These are phyloP conservation scores for Conomelus anceps DNA, from an alignment of 2,888 invertebrate species.

Conservation along the genomic window DNA sequence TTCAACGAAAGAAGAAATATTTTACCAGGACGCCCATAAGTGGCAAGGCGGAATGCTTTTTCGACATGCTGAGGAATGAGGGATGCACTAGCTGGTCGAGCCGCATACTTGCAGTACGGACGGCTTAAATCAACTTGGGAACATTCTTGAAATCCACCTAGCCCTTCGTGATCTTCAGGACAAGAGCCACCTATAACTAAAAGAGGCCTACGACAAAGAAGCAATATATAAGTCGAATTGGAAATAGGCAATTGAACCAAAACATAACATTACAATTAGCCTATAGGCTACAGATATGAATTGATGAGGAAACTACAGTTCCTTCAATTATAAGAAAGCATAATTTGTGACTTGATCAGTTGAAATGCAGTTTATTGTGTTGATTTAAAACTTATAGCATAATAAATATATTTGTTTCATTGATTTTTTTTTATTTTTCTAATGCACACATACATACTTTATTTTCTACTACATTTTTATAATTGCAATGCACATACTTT, in stretches of 20 bases:
- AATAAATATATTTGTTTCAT: too few species aligned
- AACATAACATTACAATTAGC: too few species aligned
- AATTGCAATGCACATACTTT: too few species aligned
- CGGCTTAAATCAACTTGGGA: conserved; percentile 82
- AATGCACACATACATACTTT: too few species aligned
- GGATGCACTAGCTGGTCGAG: conserved; percentile 72
- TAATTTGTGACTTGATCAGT: too few species aligned
- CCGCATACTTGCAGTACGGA: conserved; percentile 87
- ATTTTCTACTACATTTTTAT: too few species aligned
- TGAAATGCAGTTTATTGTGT: too few species aligned
- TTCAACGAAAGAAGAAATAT: neutral
- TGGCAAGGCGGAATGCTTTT: conserved; percentile 77
- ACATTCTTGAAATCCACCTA: conserved; percentile 95
- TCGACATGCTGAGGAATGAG: conserved; percentile 87
- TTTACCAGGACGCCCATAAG: conserved; percentile 78
- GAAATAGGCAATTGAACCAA: neutral
- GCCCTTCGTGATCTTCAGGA: conserved; percentile 85
- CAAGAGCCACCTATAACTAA: conserved; percentile 89
- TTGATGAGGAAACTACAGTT: too few species aligned
- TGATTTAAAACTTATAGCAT: too few species aligned
- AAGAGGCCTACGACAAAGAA: conserved; percentile 56
- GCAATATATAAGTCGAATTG: neutral
- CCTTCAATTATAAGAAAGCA: too few species aligned
- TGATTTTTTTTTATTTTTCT: too few species aligned
- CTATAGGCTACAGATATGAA: neutral